phyloP scores from a whole-genome alignment of 2,797 vertebrate species.

The Sebastes diploproa region DNA sequence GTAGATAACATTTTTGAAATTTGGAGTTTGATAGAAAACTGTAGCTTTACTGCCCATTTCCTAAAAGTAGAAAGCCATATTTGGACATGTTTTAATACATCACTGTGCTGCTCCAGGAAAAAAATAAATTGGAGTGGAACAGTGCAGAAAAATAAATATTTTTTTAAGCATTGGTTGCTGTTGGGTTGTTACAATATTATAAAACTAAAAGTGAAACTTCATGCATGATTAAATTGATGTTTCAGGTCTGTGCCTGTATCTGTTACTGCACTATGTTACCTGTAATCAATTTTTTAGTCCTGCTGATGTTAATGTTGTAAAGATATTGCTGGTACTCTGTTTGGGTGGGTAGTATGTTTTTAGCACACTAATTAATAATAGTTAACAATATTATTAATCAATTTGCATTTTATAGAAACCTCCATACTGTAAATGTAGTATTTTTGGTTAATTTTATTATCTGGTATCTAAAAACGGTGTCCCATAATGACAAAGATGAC shows the following conservation, averaged over 20 bases:
- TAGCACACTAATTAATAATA: background rate
- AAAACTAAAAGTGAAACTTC: conserved; percentile 30
- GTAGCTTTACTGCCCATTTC: background rate
- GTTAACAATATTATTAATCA: background rate
- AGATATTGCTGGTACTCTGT: conserved; percentile 6
- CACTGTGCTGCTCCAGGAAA: background rate
- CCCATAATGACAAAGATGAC: background rate
- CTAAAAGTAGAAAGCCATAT: conserved; percentile 31
- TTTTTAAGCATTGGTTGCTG: conserved; percentile 12
- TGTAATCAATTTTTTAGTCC: background rate
- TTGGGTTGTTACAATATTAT: conserved; percentile 5
- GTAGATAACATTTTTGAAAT: background rate
- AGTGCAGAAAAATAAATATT: conserved; percentile 34
- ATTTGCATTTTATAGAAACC: background rate
- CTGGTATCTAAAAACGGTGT: background rate
- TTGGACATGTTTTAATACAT: conserved; percentile 30
- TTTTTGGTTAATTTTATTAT: background rate
- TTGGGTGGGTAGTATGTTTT: background rate
- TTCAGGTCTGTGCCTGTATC: conserved; percentile 19
- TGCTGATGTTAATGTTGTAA: background rate
- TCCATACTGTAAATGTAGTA: background rate
- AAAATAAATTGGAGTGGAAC: conserved; percentile 2
- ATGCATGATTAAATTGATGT: conserved; percentile 29
- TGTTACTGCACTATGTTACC: conserved; percentile 2
- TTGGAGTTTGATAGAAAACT: background rate